Evolutionary conservation across 2,888 invertebrate species (phyloP), one percentile per base, ranked within the genome.

Genomic region (Scaptomyza parva): DNA sequence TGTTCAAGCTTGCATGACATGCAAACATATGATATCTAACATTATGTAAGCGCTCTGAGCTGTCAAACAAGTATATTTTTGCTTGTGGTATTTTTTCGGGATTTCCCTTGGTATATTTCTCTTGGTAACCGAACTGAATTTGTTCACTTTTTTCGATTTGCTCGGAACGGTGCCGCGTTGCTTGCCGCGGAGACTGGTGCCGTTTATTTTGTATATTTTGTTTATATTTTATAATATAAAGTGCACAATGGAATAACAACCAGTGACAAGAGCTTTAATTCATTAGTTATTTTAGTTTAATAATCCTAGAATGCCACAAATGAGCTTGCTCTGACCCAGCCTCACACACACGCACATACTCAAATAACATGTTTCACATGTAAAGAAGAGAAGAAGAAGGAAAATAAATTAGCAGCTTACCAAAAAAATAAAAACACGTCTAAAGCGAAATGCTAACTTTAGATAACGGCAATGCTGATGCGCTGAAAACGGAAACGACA

Each of bases 381-480:
- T 59, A 67, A 66, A 69, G 55, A 57, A 65, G 48, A 60, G 65
- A 64, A 69, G 50, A 59, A 64, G 47, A 62, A 26, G 41, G 39
- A 43, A 61, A 51, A 52, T 45, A 75, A 68, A 60, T 51, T 67
- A 33, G 51, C 55, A 64, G 8, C 12, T 33, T 53, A 12, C 26
- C 40, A 62, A 63, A 65, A 60, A 61, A 41, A 22, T 24, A 60
- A 44, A 65, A 44, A 65, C 9, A 37, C 12, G 30, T 18, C 30
- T 20, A 64, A 55, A 59, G 58, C 55, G 48, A 71, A 35, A 84
- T 86, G 88, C 88, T 83, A 86, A 84, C 88, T 79, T 75, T 88
- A 86, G 88, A 71, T 67, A 71, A 51, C 60, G 35, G 37, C 50
- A 48, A 43, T 43, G 47, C 28, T 30, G 51, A 65, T 45, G 64